Evolutionary conservation across 2,113 vertebrate genomes (phyloP).

Genomic region (Semnornis frantzii): DNA sequence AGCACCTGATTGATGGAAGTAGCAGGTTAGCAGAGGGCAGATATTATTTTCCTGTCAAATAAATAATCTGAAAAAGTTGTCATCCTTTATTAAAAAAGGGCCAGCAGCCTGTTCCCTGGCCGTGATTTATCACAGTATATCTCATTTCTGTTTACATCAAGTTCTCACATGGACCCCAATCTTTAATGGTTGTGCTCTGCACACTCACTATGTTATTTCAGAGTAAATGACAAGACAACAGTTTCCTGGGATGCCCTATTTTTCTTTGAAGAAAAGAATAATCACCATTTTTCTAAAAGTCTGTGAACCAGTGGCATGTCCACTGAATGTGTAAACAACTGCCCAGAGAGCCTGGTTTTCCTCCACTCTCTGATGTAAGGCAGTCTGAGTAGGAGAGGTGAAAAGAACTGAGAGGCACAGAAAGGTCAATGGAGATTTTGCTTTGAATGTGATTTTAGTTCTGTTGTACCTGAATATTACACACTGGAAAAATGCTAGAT

Average conservation of each 20-base stretch:
- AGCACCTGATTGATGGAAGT: slow-evolving; percentile 29
- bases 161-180: neutral
- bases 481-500: neutral
- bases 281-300: slow-evolving; percentile 5
- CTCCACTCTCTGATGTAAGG: neutral
- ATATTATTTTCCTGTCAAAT: slow-evolving; percentile 33
- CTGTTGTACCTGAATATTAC: neutral
- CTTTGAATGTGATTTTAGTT: neutral
- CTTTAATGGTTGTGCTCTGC: neutral
- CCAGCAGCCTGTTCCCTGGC: neutral
- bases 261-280: slow-evolving; percentile 28
- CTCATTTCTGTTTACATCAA: neutral
- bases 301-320: neutral
- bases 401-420: neutral
- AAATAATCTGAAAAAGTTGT: slow-evolving; percentile 26
- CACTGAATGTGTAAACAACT: neutral
- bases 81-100: neutral
- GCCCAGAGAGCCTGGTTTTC: neutral
- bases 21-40: slow-evolving; percentile 12
- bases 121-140: neutral
- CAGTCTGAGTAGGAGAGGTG: neutral
- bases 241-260: slow-evolving; percentile 3
- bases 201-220: neutral
- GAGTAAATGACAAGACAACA: neutral
- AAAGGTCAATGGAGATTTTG: slow-evolving; percentile 17